Base-by-base conservation (phyloP, 2,797 vertebrate species). In the Staurois parvus region DNA sequence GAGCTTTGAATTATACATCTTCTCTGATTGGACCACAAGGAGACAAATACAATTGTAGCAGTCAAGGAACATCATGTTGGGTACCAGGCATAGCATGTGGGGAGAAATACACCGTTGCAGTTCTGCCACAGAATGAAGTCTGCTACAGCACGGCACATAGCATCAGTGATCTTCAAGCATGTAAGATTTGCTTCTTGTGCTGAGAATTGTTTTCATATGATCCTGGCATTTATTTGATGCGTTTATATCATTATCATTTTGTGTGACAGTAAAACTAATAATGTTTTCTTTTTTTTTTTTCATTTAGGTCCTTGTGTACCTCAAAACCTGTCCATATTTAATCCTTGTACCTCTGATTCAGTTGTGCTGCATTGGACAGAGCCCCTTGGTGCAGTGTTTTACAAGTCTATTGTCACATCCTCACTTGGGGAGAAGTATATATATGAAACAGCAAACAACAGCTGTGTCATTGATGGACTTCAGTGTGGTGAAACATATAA, bases 31-130 rank as follows among this genome's bases (percentile, higher is more conserved):
- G 91, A 68, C 76, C 77, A 74, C 83, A 92, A 0, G 93, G 93
- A 0, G 89, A 93, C 28, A 7, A 30, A 64, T 93, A 88, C 34
- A 0, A 11, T 0, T 95, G 94, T 86, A 87, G 24, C 75, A 89
- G 92, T 10, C 90, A 84, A 67, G 28, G 17, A 79, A 93, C 91
- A 37, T 89, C 56, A n/a, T 95, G 95, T 70, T 37, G 85, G 32
- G 64, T 96, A 30, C 88, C 89, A 59, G 76, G 91, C 88, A 91
- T 96, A 91, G 89, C 89, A 70, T 96, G 95, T 15, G 91, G 88
- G 29, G 84, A 93, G 90, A 91, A 72, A 30, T 96, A 96, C 84
- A 15, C 87, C 4, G 89, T 96, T 78, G 90, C 84, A 0, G 88
- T 95, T 29, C 29, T 45, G 66, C 37, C 84, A 24, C 70, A 86